These are phyloP conservation scores for Chloroceryle inda DNA, from an alignment of 2,797 vertebrate species.

Conservation along the genomic window DNA sequence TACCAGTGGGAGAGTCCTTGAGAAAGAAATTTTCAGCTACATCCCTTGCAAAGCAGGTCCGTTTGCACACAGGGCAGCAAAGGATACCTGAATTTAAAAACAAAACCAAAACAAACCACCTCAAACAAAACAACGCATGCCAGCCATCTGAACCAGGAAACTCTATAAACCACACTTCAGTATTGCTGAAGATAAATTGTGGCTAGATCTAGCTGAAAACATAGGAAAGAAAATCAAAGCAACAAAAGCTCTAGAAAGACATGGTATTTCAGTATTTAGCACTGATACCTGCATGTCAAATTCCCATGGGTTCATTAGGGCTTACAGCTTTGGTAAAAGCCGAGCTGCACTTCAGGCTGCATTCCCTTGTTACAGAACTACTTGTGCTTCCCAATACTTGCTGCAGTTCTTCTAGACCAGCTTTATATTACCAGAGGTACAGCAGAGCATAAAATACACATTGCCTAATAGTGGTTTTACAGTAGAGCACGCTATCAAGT, in stretches of 20 bases:
- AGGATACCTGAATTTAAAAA: conserved; percentile 65
- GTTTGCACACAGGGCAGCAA: conserved; percentile 71
- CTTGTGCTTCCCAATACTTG: not conserved
- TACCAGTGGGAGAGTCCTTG: conserved; percentile 37
- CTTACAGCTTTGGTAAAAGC: not conserved
- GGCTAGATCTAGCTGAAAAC: not conserved
- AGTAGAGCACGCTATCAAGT: not conserved
- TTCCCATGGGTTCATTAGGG: not conserved
- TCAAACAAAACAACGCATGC: not conserved
- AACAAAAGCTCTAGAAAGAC: not conserved
- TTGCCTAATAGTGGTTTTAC: not conserved
- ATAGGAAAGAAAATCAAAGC: not conserved
- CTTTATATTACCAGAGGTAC: not conserved
- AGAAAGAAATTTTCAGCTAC: conserved; percentile 79
- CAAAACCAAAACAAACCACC: not conserved
- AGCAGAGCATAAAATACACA: not conserved
- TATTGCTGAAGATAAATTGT: not conserved
- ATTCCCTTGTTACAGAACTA: not conserved
- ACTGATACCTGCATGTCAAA: not conserved
- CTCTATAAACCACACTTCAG: not conserved
- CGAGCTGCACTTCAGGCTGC: not conserved
- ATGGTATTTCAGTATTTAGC: not conserved
- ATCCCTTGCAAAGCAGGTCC: conserved; percentile 76
- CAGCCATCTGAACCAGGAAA: conserved; percentile 18
- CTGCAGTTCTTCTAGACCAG: not conserved